Base-by-base conservation (phyloP, 2,113 vertebrate genomes). In the Anguilla japonica region DNA sequence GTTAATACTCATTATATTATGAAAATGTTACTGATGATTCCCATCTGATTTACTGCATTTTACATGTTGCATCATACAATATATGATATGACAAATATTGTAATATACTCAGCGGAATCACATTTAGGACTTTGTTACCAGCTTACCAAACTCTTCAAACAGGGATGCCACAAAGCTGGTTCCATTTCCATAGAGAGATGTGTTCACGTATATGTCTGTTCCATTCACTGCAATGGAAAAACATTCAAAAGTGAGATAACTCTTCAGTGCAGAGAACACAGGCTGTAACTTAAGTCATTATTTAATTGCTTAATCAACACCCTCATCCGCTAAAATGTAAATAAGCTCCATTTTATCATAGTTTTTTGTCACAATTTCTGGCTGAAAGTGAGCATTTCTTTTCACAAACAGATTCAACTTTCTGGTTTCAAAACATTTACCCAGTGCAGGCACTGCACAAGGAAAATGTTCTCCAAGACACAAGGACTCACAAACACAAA, bases 161-260 rank as follows among this genome's bases (percentile, higher is more conserved):
- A 99, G 95, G 18, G 98, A 99, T 91, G 98, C 98, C 87, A 99
- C 98, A 1, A 99, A 99, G 93, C 98, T 99, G 71, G 98, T 99
- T 88, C 98, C 98, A 1, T 98, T 98, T 92, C 97, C 95, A 86
- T 98, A 96, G 79, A 97, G 96, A 0, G 96, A 95, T 0, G 97
- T 97, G 95, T 99, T 99, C 96, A 99, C 96, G 0, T 99, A 99
- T 90, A 98, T 96, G 41, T 97, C 96, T 83, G 95, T 89, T 0
- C 97, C 96, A 85, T 97, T 97, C 84, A 95, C 98, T 99, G 92
- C 40, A 90, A 91, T 87, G 86, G 85, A 86, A n/a, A 41, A 15
- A 15, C 22, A 78, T 0, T 34, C 29, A 79, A 63, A 81, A 53
- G 2, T 71, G 9, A 85, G 34, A 85, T 67, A 41, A 5, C 60